Evolutionary conservation across 2,113 vertebrate genomes (phyloP).

Genomic region (Jacana jacana): DNA sequence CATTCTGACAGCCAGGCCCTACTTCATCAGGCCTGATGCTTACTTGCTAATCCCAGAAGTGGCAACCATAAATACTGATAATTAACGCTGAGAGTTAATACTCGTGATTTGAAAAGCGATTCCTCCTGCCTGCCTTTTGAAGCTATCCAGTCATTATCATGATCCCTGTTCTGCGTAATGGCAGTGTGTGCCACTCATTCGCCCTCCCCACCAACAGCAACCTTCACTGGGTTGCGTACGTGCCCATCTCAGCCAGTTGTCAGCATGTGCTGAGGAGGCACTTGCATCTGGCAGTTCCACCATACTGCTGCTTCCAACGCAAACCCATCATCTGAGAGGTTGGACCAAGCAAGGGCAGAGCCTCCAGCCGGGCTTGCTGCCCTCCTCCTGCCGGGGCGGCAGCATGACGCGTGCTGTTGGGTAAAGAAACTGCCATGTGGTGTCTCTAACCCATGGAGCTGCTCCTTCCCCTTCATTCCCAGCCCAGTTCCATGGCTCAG

Average conservation of each 20-base stretch:
- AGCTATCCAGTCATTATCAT: not conserved
- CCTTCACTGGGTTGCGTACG: not conserved
- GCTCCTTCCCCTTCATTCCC: not conserved
- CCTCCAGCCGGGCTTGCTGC: not conserved
- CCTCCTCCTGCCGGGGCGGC: not conserved
- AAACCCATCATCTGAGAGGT: not conserved
- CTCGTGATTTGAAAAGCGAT: not conserved
- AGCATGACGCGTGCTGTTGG: fast-evolving
- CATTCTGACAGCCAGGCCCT: not conserved
- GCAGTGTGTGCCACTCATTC: not conserved
- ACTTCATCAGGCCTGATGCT: not conserved
- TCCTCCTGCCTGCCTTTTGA: conserved; percentile 21
- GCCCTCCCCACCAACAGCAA: not conserved
- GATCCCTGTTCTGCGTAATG: not conserved
- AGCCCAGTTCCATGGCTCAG: not conserved
- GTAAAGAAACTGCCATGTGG: not conserved
- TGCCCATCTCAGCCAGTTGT: not conserved
- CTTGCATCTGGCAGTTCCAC: not conserved
- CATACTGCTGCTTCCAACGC: not conserved
- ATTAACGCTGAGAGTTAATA: conserved; percentile 43
- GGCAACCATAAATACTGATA: conserved; percentile 22
- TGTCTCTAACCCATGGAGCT: not conserved
- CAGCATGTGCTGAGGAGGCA: fast-evolving
- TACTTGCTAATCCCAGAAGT: conserved; percentile 18
- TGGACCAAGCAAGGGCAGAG: not conserved